Percentiles rank a stretch among this genome's conserved stretches.
Evolutionary conservation across 64 coral and sea anemone genomes (phyloP).

Genomic region (Montipora efflorescens): DNA sequence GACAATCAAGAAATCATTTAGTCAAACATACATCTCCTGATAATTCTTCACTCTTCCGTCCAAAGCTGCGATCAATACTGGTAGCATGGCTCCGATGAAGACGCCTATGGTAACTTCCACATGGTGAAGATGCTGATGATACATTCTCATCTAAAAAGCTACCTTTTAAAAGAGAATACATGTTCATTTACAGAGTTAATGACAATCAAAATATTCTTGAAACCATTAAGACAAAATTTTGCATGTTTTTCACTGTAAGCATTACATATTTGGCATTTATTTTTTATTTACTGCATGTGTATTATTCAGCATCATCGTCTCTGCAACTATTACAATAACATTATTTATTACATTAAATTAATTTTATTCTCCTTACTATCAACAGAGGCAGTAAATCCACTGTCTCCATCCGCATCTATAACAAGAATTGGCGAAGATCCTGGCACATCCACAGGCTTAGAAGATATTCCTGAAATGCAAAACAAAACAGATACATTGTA

Average conservation of each 20-base stretch:
- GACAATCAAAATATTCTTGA: too few species aligned
- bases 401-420: constrained; percentile 90
- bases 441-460: constrained; percentile 84
- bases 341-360: too few species aligned
- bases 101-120: constrained; percentile 91
- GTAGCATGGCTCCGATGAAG: constrained; percentile 84
- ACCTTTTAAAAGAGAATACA: constrained; percentile 2
- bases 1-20: background rate
- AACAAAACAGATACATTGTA: background rate
- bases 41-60: constrained; percentile 73
- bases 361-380: constrained; percentile 64
- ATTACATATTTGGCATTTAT: too few species aligned
- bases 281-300: too few species aligned
- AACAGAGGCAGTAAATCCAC: constrained; percentile 79
- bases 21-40: constrained; percentile 76
- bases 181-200: background rate
- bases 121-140: constrained; percentile 75
- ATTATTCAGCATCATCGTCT: too few species aligned
- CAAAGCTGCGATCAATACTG: constrained; percentile 90
- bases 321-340: too few species aligned
- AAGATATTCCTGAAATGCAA: constrained; percentile 31
- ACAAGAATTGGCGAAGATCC: constrained; percentile 49
- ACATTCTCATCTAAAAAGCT: constrained; percentile 46
- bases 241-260: too few species aligned
- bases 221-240: too few species aligned